Evolutionary conservation across 2,113 vertebrate genomes (phyloP).

Genomic region (Protomyctophum bolini): DNA sequence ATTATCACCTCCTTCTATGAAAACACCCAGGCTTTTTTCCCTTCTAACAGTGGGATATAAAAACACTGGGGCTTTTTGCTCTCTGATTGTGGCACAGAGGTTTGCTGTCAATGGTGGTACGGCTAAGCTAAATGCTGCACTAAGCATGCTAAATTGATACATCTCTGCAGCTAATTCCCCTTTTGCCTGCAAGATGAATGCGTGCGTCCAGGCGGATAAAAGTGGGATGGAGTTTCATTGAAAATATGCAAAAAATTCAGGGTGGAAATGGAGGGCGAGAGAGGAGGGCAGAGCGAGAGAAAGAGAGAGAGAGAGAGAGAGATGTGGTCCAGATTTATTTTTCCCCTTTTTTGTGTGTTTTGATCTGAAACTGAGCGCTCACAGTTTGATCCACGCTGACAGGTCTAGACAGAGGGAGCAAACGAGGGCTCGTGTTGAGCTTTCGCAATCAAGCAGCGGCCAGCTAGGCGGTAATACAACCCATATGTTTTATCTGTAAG

Average conservation of each 20-base stretch:
- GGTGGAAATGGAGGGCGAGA: constrained; percentile 45
- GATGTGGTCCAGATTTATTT: constrained; percentile 67
- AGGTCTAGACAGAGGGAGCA: constrained; percentile 67
- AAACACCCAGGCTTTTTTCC: constrained; percentile 69
- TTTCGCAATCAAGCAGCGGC: constrained; percentile 76
- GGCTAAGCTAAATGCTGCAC: constrained; percentile 65
- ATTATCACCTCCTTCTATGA: constrained; percentile 85
- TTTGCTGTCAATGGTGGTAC: constrained; percentile 57
- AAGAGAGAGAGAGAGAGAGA: constrained; percentile 12
- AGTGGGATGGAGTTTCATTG: constrained; percentile 53
- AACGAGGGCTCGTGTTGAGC: constrained; percentile 64
- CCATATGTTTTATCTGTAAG: constrained; percentile 76
- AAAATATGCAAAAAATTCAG: constrained; percentile 57
- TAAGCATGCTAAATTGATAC: constrained; percentile 76
- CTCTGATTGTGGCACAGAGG: constrained; percentile 48
- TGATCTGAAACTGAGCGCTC: constrained; percentile 68
- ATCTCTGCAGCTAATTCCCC: constrained; percentile 69
- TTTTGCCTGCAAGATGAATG: constrained; percentile 58
- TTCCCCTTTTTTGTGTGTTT: constrained; percentile 55
- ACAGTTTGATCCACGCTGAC: constrained; percentile 77
- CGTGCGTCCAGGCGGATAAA: constrained; percentile 62
- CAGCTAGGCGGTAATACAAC: constrained; percentile 72
- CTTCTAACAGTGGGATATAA: constrained; percentile 65
- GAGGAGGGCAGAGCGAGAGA: too few species aligned
- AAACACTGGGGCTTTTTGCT: constrained; percentile 69